Conservation (phyloP, 2,888 invertebrate species). For the Mechanitis messenoides region DNA sequence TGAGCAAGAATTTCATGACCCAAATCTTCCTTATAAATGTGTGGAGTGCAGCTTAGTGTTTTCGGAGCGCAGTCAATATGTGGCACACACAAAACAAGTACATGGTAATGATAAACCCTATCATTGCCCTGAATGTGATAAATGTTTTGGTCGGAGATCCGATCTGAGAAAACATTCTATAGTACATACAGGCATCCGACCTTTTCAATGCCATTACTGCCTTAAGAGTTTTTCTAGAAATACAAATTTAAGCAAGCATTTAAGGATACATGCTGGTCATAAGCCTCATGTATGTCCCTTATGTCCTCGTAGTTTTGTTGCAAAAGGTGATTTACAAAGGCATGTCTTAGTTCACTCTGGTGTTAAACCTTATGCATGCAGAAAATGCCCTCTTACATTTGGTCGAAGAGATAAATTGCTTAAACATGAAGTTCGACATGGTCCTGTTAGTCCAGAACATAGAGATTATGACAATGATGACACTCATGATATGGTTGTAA, state of each 20-base stretch:
- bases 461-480: constrained; percentile 56
- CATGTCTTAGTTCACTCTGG: constrained; percentile 82
- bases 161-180: constrained; percentile 85
- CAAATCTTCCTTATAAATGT: constrained; percentile 77
- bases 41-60: constrained; percentile 77
- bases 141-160: constrained; percentile 82
- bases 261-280: constrained; percentile 82
- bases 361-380: constrained; percentile 80
- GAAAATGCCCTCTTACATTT: constrained; percentile 80
- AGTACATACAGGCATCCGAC: constrained; percentile 85
- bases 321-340: constrained; percentile 79
- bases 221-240: constrained; percentile 85
- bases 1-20: constrained; percentile 79
- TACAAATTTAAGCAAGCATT: constrained; percentile 85
- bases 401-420: constrained; percentile 81
- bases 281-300: constrained; percentile 84
- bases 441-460: constrained; percentile 50
- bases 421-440: constrained; percentile 81
- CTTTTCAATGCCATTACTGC: constrained; percentile 84
- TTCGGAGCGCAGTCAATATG: constrained; percentile 77
- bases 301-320: constrained; percentile 84
- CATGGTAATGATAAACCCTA: constrained; percentile 84
- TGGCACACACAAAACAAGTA: constrained; percentile 80
- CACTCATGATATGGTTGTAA: constrained; percentile 76
- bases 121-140: constrained; percentile 81